phyloP scores from a whole-genome alignment of 2,797 vertebrate genomes.

The Podarcis lilfordi region DNA sequence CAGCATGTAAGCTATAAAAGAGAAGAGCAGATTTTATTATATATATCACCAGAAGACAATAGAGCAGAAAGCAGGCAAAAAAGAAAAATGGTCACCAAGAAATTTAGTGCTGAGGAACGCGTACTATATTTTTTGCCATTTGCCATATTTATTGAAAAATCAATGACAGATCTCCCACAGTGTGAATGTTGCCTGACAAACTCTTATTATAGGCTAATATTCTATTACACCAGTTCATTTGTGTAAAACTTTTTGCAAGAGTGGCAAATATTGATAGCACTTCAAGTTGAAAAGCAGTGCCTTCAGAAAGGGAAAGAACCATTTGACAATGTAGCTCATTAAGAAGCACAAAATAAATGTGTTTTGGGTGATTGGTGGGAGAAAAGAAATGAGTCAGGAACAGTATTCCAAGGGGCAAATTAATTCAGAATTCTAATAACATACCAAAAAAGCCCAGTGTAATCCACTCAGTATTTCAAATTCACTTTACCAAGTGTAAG shows the following conservation, averaged over 20 bases:
- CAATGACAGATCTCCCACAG: constrained; percentile 69
- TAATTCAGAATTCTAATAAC: constrained; percentile 17
- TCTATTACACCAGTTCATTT: constrained; percentile 75
- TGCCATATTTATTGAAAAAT: constrained; percentile 80
- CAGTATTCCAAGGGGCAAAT: constrained; percentile 30
- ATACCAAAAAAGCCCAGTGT: not conserved
- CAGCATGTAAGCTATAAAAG: constrained; percentile 57
- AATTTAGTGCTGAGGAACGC: constrained; percentile 72
- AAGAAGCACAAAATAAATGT: constrained; percentile 28
- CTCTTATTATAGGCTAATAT: constrained; percentile 77
- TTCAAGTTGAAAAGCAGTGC: constrained; percentile 52
- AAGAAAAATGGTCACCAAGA: constrained; percentile 72
- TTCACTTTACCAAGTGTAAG: not conserved
- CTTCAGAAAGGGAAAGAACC: constrained; percentile 36
- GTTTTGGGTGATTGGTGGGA: constrained; percentile 25
- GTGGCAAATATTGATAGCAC: constrained; percentile 69
- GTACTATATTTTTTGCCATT: constrained; percentile 70
- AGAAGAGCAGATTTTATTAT: constrained; percentile 70
- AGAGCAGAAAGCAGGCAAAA: constrained; percentile 63
- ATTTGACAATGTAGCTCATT: constrained; percentile 35
- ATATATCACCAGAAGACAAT: constrained; percentile 73
- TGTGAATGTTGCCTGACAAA: constrained; percentile 73
- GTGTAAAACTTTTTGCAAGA: constrained; percentile 77
- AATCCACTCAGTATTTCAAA: not conserved
- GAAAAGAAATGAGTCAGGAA: constrained; percentile 19